Evolutionary conservation across 2,797 vertebrate genomes (phyloP), one percentile per base, ranked within the genome.

Genomic region (Rhyacichthys aspro): DNA sequence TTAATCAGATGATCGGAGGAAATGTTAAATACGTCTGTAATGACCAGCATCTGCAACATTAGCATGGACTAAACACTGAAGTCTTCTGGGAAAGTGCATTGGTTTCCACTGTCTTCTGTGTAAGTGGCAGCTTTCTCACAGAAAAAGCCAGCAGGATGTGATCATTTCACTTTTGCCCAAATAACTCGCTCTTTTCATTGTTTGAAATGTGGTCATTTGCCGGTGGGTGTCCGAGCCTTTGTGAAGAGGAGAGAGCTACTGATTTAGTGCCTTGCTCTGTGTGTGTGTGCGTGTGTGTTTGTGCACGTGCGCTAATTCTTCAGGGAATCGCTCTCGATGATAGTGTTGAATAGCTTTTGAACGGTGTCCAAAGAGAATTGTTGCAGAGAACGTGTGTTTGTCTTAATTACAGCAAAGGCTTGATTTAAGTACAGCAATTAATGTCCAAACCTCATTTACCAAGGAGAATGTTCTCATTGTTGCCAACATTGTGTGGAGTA

Each of bases 121-220:
- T 49, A 5, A 38, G 43, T 59, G 50, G 65, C 67, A 70, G 55
- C 44, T 37, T 45, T 68, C 67, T 60, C 42, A 53, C 48, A 57
- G 70, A 81, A 64, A 61, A 76, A 70, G 69, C 39, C 78, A 63
- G 67, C 69, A 62, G 63, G 74, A 82, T 63, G 70, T 18, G 62
- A 83, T 81, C 81, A 79, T 83, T 84, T 82, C 72, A 79, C 75
- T 77, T 81, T 69, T 70, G 55, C 47, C 70, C 73, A 59, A 81
- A 74, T 72, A 81, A 75, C 53, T 76, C 34, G 23, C 54, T 43
- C 46, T 71, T 70, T 76, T 81, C 63, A 57, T 68, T 12, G 1
- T 47, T 72, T 72, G 18, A 52, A 48, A 44, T 33, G 55, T 53
- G 70, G 63, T 23, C 17, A 36, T 77, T 73, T 72, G 48, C 70